phyloP scores from a whole-genome alignment of 1,140 invertebrate genomes.

The Metopolophium dirhodum region DNA sequence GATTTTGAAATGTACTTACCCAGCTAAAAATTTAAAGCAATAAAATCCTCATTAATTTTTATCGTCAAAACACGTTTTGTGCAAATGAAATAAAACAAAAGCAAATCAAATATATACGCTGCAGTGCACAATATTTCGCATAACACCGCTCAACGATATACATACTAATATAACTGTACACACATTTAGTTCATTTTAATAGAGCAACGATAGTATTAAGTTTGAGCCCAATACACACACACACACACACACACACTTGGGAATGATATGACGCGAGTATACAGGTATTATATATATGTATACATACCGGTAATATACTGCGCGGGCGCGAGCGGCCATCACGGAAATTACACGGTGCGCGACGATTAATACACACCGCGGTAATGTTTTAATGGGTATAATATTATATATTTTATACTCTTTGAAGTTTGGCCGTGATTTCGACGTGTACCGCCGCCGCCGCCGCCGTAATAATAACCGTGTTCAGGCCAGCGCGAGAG shows the following conservation, averaged over 20 bases:
- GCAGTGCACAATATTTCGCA: no score
- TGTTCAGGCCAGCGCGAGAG: neutral
- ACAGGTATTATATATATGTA: neutral
- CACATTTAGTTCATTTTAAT: no score
- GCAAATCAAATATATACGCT: no score
- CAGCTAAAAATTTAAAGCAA: neutral
- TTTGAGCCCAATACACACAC: no score
- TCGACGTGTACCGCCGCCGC: neutral
- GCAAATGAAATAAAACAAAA: neutral
- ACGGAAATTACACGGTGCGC: conserved; percentile 54
- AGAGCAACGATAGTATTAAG: no score
- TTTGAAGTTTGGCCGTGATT: conserved; percentile 28
- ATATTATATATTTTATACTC: conserved; percentile 17
- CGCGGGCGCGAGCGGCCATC: conserved; percentile 25
- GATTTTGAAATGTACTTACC: neutral
- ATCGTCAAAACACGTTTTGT: neutral
- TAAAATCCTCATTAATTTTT: neutral
- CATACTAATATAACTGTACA: no score
- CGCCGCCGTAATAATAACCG: conserved; percentile 9
- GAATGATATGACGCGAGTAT: neutral
- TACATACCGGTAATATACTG: neutral
- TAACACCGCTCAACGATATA: no score
- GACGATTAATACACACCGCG: conserved; percentile 48
- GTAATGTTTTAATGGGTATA: conserved; percentile 42
- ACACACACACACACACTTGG: neutral